Evolutionary conservation across 2,888 invertebrate genomes (phyloP), one percentile per base, ranked within the genome.

Genomic region (Drosophila koepferae): DNA sequence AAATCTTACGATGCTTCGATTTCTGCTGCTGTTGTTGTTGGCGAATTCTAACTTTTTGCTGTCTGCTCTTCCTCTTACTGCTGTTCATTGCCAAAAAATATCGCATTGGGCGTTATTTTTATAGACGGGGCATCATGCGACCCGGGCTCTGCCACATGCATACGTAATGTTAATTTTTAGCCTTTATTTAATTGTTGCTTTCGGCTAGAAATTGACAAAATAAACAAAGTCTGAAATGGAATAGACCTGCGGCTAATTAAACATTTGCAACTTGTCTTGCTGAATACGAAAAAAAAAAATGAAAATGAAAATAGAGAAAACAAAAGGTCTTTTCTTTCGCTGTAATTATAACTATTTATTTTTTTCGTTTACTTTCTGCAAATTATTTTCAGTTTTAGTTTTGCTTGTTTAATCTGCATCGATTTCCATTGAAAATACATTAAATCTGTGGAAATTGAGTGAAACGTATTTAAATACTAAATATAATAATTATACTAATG

Each of bases 1-100:
- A 81, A 81, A 82, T 82, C 85, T 84, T 74, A 31, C 56, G 58
- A 18, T n/a, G 58, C 41, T 64, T 72, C 64, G 59, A 66, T 56
- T 56, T 54, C 38, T 59, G 66, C 28, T 28, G 28, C 28, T 44
- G 56, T 7, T 49, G 63, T 49, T 18, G 44, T 8, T 48, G 48
- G 59, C 38, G 54, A 43, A 38, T 59, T 49, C 72, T 59, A 59
- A 20, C 72, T 12, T 18, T 44, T n/a, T 18, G 43, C 12, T 14
- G 23, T 14, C 18, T 14, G 54, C 54, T 43, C 54, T 20, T 41
- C 53, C 41, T 34, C 41, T 43, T 38, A 20, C 12, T 34, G 3
- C 31, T 12, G 3, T n/a, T 4, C 58, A 46, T 7, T 12, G 44
- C 6, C 28, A 36, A 40, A 36, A 40, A 61, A 61, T 43, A 28